phyloP scores from a whole-genome alignment of 2,113 vertebrate species.

The Microcebus tavaratra region DNA sequence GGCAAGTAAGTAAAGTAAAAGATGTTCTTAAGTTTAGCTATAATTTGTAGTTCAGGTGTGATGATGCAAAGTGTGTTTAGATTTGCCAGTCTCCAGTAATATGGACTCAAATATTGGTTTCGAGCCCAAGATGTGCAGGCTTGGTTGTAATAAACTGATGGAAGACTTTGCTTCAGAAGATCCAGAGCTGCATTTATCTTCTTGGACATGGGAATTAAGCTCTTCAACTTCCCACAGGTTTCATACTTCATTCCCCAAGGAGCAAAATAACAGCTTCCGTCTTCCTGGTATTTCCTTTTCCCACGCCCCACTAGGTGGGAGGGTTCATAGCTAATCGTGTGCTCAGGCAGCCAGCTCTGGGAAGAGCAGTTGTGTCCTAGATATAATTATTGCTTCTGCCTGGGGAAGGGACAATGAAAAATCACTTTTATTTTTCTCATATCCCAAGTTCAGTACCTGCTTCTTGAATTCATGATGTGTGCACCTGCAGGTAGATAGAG shows the following conservation, averaged over 20 bases:
- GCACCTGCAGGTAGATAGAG: neutral
- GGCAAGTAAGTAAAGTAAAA: neutral
- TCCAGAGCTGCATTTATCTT: neutral
- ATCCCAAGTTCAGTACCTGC: neutral
- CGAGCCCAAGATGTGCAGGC: neutral
- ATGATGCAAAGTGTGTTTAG: neutral
- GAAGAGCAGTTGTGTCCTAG: neutral
- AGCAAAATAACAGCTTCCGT: neutral
- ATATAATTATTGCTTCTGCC: neutral
- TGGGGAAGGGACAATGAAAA: neutral
- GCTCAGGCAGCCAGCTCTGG: neutral
- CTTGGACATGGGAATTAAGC: neutral
- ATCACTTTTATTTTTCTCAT: neutral
- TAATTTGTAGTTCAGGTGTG: neutral
- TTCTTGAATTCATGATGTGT: neutral
- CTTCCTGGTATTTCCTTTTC: neutral
- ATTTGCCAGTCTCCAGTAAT: neutral
- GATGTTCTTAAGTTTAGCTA: neutral
- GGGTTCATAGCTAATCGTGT: neutral
- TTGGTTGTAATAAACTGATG: neutral
- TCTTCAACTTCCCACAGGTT: neutral
- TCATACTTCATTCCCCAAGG: neutral
- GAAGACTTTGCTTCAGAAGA: neutral
- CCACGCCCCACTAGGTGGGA: rapidly evolving
- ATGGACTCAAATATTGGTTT: neutral